phyloP scores from a whole-genome alignment of 1,140 invertebrate species.

The Drosophila lacertosa region DNA sequence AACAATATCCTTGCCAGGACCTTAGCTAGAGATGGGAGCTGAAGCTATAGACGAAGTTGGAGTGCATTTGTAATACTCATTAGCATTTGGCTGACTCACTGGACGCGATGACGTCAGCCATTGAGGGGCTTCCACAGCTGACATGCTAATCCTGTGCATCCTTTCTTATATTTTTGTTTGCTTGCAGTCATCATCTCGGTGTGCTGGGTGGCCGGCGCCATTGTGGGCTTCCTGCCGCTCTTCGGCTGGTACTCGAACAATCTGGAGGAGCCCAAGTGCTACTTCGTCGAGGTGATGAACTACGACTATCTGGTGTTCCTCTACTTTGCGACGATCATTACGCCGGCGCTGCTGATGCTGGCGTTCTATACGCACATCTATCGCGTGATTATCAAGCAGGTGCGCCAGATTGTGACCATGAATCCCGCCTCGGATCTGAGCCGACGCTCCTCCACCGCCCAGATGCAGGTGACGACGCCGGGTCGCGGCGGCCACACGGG shows the following conservation, averaged over 20 bases:
- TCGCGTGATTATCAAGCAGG: slow-evolving; percentile 92
- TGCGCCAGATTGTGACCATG: slow-evolving; percentile 84
- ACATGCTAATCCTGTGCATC: slow-evolving; percentile 34
- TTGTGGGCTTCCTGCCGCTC: slow-evolving; percentile 92
- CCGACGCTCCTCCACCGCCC: slow-evolving; percentile 72
- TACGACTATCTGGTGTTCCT: slow-evolving; percentile 94
- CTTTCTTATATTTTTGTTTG: too few relatives aligned
- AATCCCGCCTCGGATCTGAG: slow-evolving; percentile 79
- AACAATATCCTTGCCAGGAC: slow-evolving; percentile 26
- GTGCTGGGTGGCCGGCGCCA: slow-evolving; percentile 92
- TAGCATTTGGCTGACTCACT: slow-evolving; percentile 32
- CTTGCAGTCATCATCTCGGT: slow-evolving; percentile 92
- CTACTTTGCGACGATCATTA: slow-evolving; percentile 94
- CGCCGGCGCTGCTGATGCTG: slow-evolving; percentile 91
- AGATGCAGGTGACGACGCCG: slow-evolving; percentile 61
- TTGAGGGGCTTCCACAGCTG: slow-evolving; percentile 48
- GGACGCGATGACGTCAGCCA: slow-evolving; percentile 44
- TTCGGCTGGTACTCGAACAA: slow-evolving; percentile 92
- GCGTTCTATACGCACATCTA: slow-evolving; percentile 95
- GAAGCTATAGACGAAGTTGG: not conserved
- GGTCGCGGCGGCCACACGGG: slow-evolving; percentile 63
- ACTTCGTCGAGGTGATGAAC: slow-evolving; percentile 94
- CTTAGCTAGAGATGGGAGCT: too few relatives aligned
- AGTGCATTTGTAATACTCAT: slow-evolving; percentile 36
- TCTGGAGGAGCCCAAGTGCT: slow-evolving; percentile 86